phyloP scores from a whole-genome alignment of 2,888 invertebrate species.

The Neoitamus cyanurus region DNA sequence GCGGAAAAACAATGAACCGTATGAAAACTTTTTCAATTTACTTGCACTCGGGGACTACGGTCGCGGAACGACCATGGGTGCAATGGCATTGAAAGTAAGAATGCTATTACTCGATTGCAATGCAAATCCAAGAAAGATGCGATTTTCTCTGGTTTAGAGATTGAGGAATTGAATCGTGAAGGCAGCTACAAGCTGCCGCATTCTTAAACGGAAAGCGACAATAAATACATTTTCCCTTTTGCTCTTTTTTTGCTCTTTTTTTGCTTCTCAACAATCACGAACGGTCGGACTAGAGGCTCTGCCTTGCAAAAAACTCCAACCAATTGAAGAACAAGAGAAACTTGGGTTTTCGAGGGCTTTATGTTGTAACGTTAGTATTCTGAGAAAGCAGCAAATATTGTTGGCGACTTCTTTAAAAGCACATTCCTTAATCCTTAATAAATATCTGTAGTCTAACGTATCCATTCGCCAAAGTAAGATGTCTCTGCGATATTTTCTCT shows the following conservation, averaged over 20 bases:
- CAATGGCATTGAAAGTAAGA: background rate
- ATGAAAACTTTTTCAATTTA: background rate
- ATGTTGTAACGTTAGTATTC: no score
- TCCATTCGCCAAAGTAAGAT: no score
- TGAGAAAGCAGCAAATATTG: no score
- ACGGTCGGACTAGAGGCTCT: no score
- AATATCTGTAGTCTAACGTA: no score
- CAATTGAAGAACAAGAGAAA: no score
- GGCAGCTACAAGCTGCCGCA: background rate
- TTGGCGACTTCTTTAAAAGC: no score
- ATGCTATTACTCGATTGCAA: background rate
- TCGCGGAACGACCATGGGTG: background rate
- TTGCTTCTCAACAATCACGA: no score
- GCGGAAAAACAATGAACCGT: background rate
- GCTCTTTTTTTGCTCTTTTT: background rate
- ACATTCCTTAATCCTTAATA: no score
- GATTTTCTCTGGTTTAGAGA: background rate
- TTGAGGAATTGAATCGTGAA: background rate
- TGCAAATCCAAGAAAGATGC: background rate
- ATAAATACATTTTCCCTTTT: background rate
- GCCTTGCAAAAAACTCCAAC: no score
- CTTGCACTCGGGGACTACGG: background rate
- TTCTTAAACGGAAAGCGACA: background rate
- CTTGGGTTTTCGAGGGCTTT: no score
- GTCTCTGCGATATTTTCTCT: no score